These are phyloP conservation scores for Sebastes paucispinis DNA, from an alignment of 2,797 vertebrate genomes.

Conservation along the genomic window DNA sequence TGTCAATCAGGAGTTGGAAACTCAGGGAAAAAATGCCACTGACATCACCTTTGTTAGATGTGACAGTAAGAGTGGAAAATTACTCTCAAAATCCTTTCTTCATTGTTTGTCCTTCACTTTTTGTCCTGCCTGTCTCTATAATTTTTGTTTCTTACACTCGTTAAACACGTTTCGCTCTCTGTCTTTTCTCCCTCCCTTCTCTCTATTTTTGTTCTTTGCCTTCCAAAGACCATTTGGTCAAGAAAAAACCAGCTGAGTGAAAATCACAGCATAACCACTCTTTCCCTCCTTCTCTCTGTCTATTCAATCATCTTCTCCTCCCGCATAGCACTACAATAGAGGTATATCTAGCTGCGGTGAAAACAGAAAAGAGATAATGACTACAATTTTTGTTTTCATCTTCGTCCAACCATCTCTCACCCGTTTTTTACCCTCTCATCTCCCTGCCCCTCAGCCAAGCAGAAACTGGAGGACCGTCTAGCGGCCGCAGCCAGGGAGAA, in stretches of 20 bases:
- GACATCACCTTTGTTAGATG: background rate
- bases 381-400: background rate
- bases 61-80: background rate
- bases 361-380: background rate
- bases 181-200: background rate
- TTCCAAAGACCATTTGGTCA: background rate
- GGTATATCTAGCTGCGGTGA: background rate
- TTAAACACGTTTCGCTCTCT: background rate
- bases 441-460: conserved; percentile 86
- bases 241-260: background rate
- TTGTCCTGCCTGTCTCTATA: background rate
- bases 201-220: background rate
- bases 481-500: conserved; percentile 96
- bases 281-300: background rate
- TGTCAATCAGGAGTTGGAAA: conserved; percentile 9
- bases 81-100: background rate
- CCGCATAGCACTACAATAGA: background rate
- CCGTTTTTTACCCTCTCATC: conserved; percentile 29
- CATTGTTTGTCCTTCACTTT: background rate
- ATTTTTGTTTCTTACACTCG: background rate
- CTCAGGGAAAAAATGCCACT: background rate
- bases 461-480: conserved; percentile 95
- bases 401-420: conserved; percentile 17
- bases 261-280: background rate
- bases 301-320: background rate